A percentile compares a stretch with the other conserved stretches of the same genome.
Conservation (phyloP, 1,140 invertebrate species). For the Formica exsecta region DNA sequence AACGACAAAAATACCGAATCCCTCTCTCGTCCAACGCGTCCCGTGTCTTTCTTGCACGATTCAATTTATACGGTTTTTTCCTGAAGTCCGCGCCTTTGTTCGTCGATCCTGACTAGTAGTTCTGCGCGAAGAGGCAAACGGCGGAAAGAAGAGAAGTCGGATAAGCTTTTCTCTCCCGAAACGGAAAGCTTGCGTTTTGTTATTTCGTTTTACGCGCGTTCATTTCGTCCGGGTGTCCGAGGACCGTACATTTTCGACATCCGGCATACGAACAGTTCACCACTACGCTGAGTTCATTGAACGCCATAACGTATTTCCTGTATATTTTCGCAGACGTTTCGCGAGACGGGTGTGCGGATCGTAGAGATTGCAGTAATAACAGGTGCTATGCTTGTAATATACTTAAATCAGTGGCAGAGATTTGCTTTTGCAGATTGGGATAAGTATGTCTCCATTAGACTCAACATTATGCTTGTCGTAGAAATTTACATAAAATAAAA, state of each 20-base stretch:
- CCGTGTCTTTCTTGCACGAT: conserved; percentile 39
- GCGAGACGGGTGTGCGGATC: conserved; percentile 11
- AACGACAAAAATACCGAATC: conserved; percentile 29
- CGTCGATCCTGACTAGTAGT: conserved; percentile 37
- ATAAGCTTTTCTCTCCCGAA: conserved; percentile 78
- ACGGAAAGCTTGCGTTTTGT: conserved; percentile 76
- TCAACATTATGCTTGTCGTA: background rate
- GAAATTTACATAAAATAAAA: background rate
- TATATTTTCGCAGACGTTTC: conserved; percentile 52
- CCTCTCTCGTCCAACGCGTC: conserved; percentile 20
- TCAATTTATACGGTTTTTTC: conserved; percentile 58
- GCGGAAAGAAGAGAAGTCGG: conserved; percentile 59
- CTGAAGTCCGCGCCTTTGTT: conserved; percentile 30
- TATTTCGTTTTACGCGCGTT: conserved; percentile 81
- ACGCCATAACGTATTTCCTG: conserved; percentile 73
- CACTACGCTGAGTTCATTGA: conserved; percentile 76
- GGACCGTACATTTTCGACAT: conserved; percentile 65
- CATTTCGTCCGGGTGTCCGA: conserved; percentile 81
- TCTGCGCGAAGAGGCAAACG: conserved; percentile 20
- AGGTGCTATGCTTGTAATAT: conserved; percentile 13
- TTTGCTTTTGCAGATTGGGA: conserved; percentile 7
- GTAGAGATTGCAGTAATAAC: conserved; percentile 21
- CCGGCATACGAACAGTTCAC: conserved; percentile 53
- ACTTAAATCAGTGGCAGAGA: conserved; percentile 23
- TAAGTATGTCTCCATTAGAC: conserved; percentile 15